These are phyloP conservation scores for Aphrophora alni DNA, from an alignment of 2,888 invertebrate genomes.

Conservation along the genomic window DNA sequence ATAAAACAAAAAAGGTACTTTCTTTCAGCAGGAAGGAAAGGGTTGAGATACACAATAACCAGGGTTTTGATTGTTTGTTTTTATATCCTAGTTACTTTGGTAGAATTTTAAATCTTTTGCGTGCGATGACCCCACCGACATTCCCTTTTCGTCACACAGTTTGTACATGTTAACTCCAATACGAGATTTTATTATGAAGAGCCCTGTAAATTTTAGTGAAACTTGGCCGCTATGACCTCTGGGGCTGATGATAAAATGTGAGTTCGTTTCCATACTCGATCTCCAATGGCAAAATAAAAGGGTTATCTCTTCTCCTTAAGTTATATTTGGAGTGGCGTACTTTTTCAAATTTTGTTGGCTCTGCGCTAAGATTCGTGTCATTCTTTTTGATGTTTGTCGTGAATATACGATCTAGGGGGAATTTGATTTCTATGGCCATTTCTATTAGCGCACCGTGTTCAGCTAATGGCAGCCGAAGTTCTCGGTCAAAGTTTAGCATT, in stretches of 20 bases:
- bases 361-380: too few relatives aligned
- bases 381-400: too few relatives aligned
- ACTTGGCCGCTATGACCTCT: not conserved
- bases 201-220: not conserved
- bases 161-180: not conserved
- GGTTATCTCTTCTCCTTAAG: not conserved
- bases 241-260: not conserved
- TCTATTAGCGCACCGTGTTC: not conserved
- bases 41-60: too few relatives aligned
- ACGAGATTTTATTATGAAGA: not conserved
- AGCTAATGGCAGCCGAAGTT: conserved; percentile 28
- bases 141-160: not conserved
- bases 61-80: too few relatives aligned
- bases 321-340: not conserved
- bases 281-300: not conserved
- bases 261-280: not conserved
- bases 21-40: too few relatives aligned
- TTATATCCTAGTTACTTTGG: not conserved
- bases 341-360: too few relatives aligned
- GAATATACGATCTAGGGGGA: too few relatives aligned
- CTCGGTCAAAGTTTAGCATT: conserved; percentile 44
- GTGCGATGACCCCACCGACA: not conserved
- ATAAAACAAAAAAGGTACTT: too few relatives aligned
- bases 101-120: not conserved
- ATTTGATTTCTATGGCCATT: not conserved